Evolutionary conservation across 1,140 invertebrate genomes (phyloP).

Genomic region (Halictus rubicundus): DNA sequence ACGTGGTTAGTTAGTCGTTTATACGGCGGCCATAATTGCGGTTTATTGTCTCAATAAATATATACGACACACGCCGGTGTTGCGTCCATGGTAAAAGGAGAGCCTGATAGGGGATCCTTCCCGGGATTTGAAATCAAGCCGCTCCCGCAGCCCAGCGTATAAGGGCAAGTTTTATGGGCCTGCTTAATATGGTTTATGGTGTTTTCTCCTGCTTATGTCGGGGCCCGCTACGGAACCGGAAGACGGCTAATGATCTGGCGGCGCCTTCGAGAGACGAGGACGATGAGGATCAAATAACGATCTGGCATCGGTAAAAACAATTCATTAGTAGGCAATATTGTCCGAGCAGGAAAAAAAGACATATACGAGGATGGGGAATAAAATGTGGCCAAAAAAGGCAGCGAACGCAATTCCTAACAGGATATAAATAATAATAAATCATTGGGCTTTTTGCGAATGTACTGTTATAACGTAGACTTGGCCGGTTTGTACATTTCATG

Average conservation of each 20-base stretch:
- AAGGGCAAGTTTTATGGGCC: slow-evolving; percentile 61
- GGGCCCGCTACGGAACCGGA: slow-evolving; percentile 66
- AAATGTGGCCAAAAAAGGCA: too few relatives aligned
- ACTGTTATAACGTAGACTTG: too few relatives aligned
- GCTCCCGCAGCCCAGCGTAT: slow-evolving; percentile 1
- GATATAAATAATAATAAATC: too few relatives aligned
- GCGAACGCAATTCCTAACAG: too few relatives aligned
- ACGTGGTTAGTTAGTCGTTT: slow-evolving; percentile 70
- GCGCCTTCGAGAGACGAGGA: neutral
- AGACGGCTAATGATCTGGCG: slow-evolving; percentile 60
- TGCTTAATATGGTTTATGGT: slow-evolving; percentile 70
- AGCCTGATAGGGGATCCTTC: slow-evolving; percentile 48
- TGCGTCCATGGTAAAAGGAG: slow-evolving; percentile 25
- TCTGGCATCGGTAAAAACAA: slow-evolving; percentile 17
- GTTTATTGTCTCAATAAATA: slow-evolving; percentile 78
- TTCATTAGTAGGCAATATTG: slow-evolving; percentile 10
- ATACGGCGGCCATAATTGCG: slow-evolving; percentile 71
- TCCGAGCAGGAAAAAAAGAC: neutral
- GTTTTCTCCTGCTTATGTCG: slow-evolving; percentile 44
- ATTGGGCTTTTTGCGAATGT: too few relatives aligned
- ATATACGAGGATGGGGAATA: neutral
- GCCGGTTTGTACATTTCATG: too few relatives aligned
- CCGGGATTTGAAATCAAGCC: slow-evolving; percentile 73
- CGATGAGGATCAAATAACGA: slow-evolving; percentile 1
- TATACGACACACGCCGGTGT: slow-evolving; percentile 67